phyloP scores from a whole-genome alignment of 2,113 vertebrate genomes.

The Theristicus caerulescens region DNA sequence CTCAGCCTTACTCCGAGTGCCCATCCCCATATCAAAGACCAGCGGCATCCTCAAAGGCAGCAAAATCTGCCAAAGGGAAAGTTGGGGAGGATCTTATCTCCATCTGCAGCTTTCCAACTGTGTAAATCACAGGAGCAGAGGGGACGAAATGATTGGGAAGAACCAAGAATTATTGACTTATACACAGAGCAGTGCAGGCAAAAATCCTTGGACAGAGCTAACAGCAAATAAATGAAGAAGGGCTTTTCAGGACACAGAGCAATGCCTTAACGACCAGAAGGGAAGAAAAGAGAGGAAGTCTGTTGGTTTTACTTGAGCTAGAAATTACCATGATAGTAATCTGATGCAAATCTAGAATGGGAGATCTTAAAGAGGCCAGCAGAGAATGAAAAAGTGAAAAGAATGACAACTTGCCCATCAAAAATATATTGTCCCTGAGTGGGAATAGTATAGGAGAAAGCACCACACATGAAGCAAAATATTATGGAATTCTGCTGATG shows the following conservation, averaged over 20 bases:
- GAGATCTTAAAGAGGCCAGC: background rate
- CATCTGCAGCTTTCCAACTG: background rate
- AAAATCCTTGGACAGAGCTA: background rate
- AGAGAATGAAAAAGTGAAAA: background rate
- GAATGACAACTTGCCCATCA: background rate
- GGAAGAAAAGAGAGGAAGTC: background rate
- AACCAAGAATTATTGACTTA: background rate
- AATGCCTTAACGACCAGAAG: background rate
- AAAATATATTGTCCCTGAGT: background rate
- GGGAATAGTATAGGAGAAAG: background rate
- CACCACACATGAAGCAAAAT: background rate
- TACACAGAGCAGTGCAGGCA: background rate
- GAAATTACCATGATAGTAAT: background rate
- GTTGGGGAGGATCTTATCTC: background rate
- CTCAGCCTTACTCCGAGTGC: background rate
- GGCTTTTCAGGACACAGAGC: background rate
- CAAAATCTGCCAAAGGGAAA: background rate
- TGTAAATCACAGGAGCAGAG: background rate
- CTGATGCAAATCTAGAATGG: background rate
- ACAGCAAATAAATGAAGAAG: background rate
- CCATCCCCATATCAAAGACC: background rate
- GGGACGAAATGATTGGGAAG: background rate
- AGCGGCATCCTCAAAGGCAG: background rate
- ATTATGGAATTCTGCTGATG: background rate
- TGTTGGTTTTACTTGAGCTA: background rate